phyloP scores from a whole-genome alignment of 1,140 invertebrate genomes.

The honey bee (Apis mellifera) region Amel_HAv3.1 CM009933.2:3930501-3931000 shows the following conservation, averaged over 20 bases:
- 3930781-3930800: slow-evolving; percentile 61
- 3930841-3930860: slow-evolving; percentile 67
- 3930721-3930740: slow-evolving; percentile 18
- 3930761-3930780: slow-evolving; percentile 55
- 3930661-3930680: slow-evolving; percentile 5
- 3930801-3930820: slow-evolving; percentile 71
- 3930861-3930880: slow-evolving; percentile 35
- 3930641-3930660: slow-evolving; percentile 40
- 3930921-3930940: slow-evolving; percentile 12
- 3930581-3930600: slow-evolving; percentile 18
- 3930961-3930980: slow-evolving; percentile 8
- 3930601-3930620: background rate
- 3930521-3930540: background rate
- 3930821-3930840: slow-evolving; percentile 71
- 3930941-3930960: background rate
- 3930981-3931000: slow-evolving; percentile 60
- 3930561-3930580: no score
- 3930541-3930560: background rate
- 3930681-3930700: no score
- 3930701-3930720: slow-evolving; percentile 15
- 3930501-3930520: background rate
- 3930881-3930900: background rate
- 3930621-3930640: background rate
- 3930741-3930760: slow-evolving; percentile 54
- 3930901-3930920: slow-evolving; percentile 45